These are phyloP conservation scores for Elysia chlorotica DNA, from an alignment of 1,140 invertebrate species.

Conservation along the genomic window DNA sequence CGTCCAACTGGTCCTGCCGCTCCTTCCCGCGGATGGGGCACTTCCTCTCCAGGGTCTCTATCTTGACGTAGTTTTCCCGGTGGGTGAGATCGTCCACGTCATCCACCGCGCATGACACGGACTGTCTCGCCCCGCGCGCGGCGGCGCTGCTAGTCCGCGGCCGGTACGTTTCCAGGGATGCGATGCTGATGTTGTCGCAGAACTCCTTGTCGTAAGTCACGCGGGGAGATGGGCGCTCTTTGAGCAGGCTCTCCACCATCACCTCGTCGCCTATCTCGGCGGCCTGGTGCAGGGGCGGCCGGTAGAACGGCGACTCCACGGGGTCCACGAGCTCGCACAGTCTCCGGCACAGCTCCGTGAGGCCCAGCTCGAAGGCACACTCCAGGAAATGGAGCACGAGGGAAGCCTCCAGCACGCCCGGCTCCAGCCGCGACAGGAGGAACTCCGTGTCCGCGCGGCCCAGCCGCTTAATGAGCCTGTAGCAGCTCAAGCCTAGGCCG, in stretches of 20 bases:
- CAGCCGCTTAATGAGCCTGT: slow-evolving; percentile 23
- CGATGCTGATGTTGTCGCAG: neutral
- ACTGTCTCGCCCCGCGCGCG: slow-evolving; percentile 36
- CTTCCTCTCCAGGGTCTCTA: too few species aligned
- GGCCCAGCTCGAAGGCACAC: slow-evolving; percentile 12
- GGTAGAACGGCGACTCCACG: slow-evolving; percentile 8
- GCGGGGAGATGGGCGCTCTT: neutral
- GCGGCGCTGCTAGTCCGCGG: slow-evolving; percentile 12
- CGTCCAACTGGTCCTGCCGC: too few species aligned
- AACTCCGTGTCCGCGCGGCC: slow-evolving; percentile 10
- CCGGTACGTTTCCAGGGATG: neutral
- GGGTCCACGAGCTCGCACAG: slow-evolving; percentile 15
- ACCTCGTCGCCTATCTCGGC: slow-evolving; percentile 24
- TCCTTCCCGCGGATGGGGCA: too few species aligned
- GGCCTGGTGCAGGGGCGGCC: slow-evolving; percentile 29
- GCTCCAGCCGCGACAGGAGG: slow-evolving; percentile 27
- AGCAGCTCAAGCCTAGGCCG: slow-evolving; percentile 26
- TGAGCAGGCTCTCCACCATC: slow-evolving; percentile 22
- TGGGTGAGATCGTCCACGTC: too few species aligned
- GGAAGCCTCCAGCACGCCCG: slow-evolving; percentile 19
- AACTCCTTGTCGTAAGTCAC: neutral
- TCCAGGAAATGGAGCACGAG: slow-evolving; percentile 23
- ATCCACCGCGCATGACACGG: too few species aligned
- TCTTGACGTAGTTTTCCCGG: too few species aligned
- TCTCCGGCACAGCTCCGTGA: neutral